These are phyloP conservation scores for Heterodera filipjevi DNA, from an alignment of 2,888 invertebrate species.

Conservation along the genomic window DNA sequence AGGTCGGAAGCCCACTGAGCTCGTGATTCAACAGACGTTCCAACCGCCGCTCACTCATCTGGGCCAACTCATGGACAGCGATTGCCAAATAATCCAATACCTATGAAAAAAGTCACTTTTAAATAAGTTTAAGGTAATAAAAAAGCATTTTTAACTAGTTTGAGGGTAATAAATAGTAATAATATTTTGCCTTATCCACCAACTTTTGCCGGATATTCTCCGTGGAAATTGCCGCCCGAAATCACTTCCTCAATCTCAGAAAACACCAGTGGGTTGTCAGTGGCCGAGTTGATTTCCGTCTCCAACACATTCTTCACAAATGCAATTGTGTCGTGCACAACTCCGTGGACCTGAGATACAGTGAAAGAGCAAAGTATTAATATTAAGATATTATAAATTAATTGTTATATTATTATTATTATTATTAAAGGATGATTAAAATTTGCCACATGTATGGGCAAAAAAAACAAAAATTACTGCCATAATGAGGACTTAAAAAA, in stretches of 20 bases:
- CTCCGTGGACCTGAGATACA: slow-evolving; percentile 74
- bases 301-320: slow-evolving; percentile 72
- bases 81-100: slow-evolving; percentile 73
- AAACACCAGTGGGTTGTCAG: slow-evolving; percentile 74
- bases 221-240: slow-evolving; percentile 74
- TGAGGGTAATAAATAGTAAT: no score
- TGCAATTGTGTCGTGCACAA: slow-evolving; percentile 74
- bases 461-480: no score
- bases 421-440: no score
- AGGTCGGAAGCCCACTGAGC: slow-evolving; percentile 74
- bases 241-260: slow-evolving; percentile 72
- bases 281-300: slow-evolving; percentile 75
- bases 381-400: not conserved
- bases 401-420: no score
- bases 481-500: no score
- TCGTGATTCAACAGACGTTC: slow-evolving; percentile 74
- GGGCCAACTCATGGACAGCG: slow-evolving; percentile 73
- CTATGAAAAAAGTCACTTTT: not conserved
- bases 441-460: no score
- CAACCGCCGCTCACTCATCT: slow-evolving; percentile 74
- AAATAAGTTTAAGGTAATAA: not conserved
- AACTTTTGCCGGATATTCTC: slow-evolving; percentile 75
- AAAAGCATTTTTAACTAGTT: not conserved
- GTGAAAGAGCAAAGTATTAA: not conserved
- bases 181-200: no score